Percentiles rank a stretch among this genome's conserved stretches.
Evolutionary conservation across 2,797 vertebrate genomes (phyloP).

Genomic region (Esox lucius): DNA sequence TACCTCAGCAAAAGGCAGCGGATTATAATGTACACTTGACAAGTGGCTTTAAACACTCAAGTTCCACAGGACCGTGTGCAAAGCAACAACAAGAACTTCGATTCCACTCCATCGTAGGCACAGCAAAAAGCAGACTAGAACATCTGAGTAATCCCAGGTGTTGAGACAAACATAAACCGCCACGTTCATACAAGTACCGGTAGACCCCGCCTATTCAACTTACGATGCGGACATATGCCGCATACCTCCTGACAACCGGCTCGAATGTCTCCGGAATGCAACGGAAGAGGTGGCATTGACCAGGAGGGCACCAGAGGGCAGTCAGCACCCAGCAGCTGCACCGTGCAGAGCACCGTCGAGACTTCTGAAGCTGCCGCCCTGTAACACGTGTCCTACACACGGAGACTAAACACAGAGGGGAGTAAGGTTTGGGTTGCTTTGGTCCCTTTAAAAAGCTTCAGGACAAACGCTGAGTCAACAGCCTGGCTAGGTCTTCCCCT

Average conservation of each 20-base stretch:
- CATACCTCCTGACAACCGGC: not conserved
- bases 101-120: not conserved
- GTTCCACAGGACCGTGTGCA: not conserved
- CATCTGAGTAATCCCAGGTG: not conserved
- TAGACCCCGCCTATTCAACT: not conserved
- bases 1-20: not conserved
- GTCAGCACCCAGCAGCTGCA: conserved; percentile 32
- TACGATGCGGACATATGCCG: not conserved
- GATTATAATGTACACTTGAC: not conserved
- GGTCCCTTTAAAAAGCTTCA: conserved; percentile 30
- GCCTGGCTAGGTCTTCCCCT: not conserved
- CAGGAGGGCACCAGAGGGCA: conserved; percentile 65
- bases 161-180: not conserved
- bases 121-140: not conserved
- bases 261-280: not conserved
- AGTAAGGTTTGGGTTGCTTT: conserved; percentile 23
- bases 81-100: not conserved
- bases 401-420: conserved; percentile 42
- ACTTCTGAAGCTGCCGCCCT: conserved; percentile 4
- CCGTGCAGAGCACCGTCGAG: not conserved
- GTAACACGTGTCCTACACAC: not conserved
- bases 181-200: not conserved
- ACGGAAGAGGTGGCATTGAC: conserved; percentile 13
- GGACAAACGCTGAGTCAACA: conserved; percentile 23
- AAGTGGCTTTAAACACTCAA: not conserved